phyloP scores from a whole-genome alignment of 1,140 invertebrate genomes.

The Cardiocondyla obscurior region DNA sequence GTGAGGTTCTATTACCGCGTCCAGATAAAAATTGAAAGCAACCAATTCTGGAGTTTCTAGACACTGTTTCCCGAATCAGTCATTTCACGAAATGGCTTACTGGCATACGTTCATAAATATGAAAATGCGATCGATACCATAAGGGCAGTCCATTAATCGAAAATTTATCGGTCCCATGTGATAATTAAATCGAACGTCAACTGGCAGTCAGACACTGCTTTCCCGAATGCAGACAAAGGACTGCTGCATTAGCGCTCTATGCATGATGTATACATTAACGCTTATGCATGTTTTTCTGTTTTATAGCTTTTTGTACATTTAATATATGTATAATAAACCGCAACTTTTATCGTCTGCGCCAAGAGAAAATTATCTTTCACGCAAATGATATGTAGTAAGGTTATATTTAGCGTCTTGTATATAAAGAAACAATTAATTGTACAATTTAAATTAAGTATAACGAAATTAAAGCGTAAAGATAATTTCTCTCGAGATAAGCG shows the following conservation, averaged over 20 bases:
- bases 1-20: conserved; percentile 17
- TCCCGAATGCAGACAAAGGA: conserved; percentile 60
- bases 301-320: conserved; percentile 54
- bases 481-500: conserved; percentile 3
- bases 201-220: conserved; percentile 27
- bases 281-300: conserved; percentile 60
- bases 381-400: background rate
- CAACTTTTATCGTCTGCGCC: conserved; percentile 6
- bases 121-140: conserved; percentile 13
- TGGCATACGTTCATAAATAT: conserved; percentile 4
- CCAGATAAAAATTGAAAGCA: conserved; percentile 71
- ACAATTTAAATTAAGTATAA: background rate
- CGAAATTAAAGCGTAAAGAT: background rate
- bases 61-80: conserved; percentile 21
- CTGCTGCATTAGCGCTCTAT: conserved; percentile 68
- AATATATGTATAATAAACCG: conserved; percentile 42
- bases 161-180: conserved; percentile 18
- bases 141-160: conserved; percentile 16
- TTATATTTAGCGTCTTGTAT: background rate
- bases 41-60: conserved; percentile 71
- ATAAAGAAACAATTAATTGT: background rate
- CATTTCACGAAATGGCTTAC: conserved; percentile 12
- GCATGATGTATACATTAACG: conserved; percentile 67
- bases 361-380: conserved; percentile 7
- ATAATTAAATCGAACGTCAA: background rate